These are phyloP conservation scores for Dysdera silvatica DNA, from an alignment of 1,140 invertebrate species.

Conservation along the genomic window DNA sequence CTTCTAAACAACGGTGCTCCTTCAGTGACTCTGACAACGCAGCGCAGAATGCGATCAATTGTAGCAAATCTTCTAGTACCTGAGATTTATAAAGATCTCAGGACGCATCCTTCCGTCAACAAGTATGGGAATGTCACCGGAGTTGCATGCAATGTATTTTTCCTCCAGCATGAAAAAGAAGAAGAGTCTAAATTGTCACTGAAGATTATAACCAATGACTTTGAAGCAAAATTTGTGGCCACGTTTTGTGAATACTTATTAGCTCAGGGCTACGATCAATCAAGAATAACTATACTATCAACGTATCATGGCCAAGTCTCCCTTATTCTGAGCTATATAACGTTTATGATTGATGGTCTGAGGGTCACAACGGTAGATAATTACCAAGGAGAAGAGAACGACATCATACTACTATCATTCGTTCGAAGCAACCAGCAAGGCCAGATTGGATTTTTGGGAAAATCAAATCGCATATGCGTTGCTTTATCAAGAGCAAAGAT, in stretches of 20 bases:
- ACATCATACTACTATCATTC: slow-evolving; percentile 72
- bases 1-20: slow-evolving; percentile 39
- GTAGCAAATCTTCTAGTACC: slow-evolving; percentile 27
- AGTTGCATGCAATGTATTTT: slow-evolving; percentile 33
- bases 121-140: slow-evolving; percentile 39
- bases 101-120: slow-evolving; percentile 36
- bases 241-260: slow-evolving; percentile 53
- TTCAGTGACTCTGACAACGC: slow-evolving; percentile 21
- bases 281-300: slow-evolving; percentile 57
- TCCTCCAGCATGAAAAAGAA: slow-evolving; percentile 21
- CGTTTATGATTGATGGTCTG: too few species aligned
- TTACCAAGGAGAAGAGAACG: slow-evolving; percentile 76
- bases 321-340: slow-evolving; percentile 23
- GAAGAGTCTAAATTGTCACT: slow-evolving; percentile 18
- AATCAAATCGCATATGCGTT: slow-evolving; percentile 70
- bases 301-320: slow-evolving; percentile 55
- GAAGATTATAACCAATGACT: slow-evolving; percentile 44
- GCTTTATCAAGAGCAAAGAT: slow-evolving; percentile 69
- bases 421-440: slow-evolving; percentile 62
- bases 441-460: slow-evolving; percentile 66
- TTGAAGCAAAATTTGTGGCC: slow-evolving; percentile 53
- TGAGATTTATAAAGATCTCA: slow-evolving; percentile 39
- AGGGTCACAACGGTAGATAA: slow-evolving; percentile 66
- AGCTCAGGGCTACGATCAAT: slow-evolving; percentile 50
- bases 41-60: slow-evolving; percentile 30